These are phyloP conservation scores for Thunnus maccoyii DNA, from an alignment of 2,113 vertebrate species.

Conservation along the genomic window DNA sequence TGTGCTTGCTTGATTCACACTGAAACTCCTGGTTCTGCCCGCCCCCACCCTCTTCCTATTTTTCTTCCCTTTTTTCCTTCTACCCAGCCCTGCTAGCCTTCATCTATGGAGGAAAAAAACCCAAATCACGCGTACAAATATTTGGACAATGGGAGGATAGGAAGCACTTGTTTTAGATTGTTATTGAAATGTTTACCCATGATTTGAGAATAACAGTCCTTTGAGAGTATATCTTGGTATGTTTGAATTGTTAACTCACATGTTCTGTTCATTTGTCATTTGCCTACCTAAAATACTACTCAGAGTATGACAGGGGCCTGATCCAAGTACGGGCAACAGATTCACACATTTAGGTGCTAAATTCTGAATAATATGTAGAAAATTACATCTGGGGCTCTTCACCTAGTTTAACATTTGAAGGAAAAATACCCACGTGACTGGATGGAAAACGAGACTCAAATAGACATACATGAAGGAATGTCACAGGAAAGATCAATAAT, in stretches of 20 bases:
- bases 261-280: background rate
- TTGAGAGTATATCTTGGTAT: background rate
- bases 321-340: background rate
- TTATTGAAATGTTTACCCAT: background rate
- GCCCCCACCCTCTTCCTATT: constrained; percentile 52
- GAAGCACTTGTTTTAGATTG: constrained; percentile 16
- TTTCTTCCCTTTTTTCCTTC: constrained; percentile 73
- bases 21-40: constrained; percentile 54
- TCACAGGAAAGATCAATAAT: constrained; percentile 27
- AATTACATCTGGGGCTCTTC: background rate
- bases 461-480: constrained; percentile 21
- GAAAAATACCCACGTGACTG: background rate
- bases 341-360: background rate
- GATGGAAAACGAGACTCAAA: background rate
- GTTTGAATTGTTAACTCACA: background rate
- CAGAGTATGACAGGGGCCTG: background rate
- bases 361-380: background rate
- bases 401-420: background rate
- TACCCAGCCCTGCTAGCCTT: constrained; percentile 50
- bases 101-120: background rate
- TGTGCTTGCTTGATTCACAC: constrained; percentile 64
- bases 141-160: constrained; percentile 27
- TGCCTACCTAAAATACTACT: background rate
- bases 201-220: background rate
- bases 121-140: constrained; percentile 40